A percentile compares a stretch with the other conserved stretches of the same genome.
Conservation (phyloP, 2,797 vertebrate species). For the Fringilla coelebs region DNA sequence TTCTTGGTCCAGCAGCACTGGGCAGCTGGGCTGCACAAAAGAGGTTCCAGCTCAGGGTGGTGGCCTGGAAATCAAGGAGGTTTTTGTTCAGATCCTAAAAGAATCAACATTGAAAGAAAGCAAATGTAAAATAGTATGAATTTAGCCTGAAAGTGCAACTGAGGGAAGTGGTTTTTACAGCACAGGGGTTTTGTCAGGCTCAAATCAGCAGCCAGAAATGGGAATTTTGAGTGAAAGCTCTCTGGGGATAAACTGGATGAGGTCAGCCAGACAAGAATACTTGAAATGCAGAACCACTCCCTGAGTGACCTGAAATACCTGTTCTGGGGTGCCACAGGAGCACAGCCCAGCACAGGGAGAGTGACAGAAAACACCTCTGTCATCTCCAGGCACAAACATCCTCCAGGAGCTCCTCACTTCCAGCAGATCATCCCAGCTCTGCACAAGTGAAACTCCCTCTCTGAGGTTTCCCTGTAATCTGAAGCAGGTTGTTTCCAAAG, state of each 20-base stretch:
- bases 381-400: neutral
- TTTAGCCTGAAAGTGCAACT: neutral
- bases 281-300: neutral
- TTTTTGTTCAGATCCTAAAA: slow-evolving; percentile 54
- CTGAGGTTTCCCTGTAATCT: slow-evolving; percentile 32
- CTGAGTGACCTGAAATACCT: slow-evolving; percentile 33
- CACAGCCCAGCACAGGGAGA: neutral
- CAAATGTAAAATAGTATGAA: neutral
- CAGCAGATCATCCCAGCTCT: neutral
- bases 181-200: neutral
- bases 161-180: neutral
- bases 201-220: neutral
- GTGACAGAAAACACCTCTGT: neutral
- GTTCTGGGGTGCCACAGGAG: neutral
- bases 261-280: neutral
- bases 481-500: slow-evolving; percentile 60
- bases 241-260: neutral
- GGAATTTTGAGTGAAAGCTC: neutral
- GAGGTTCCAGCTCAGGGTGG: slow-evolving; percentile 61
- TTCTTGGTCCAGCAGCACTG: slow-evolving; percentile 20
- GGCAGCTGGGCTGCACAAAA: slow-evolving; percentile 23
- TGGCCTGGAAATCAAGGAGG: slow-evolving; percentile 63
- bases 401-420: neutral
- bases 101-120: neutral
- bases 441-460: slow-evolving; percentile 19